Conservation (phyloP, 2,888 invertebrate species). For the Callimorpha dominula region DNA sequence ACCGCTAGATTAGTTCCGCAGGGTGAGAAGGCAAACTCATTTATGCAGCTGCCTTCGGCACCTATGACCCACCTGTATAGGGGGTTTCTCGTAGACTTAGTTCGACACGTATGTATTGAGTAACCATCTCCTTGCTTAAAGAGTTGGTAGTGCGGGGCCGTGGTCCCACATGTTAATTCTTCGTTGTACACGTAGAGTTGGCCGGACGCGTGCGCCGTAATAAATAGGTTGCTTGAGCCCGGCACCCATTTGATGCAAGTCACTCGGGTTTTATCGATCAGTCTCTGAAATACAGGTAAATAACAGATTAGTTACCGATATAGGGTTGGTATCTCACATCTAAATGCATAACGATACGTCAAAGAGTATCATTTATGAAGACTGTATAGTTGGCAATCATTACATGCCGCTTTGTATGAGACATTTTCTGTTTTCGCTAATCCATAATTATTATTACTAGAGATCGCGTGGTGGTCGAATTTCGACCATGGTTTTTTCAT, state of each 20-base stretch:
- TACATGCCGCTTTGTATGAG: background rate
- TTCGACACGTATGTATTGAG: conserved; percentile 97
- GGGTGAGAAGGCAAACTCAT: conserved; percentile 99
- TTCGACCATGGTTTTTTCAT: too few relatives aligned
- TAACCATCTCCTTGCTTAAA: conserved; percentile 98
- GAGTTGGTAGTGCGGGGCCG: conserved; percentile 97
- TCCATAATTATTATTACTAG: too few relatives aligned
- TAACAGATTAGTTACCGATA: background rate
- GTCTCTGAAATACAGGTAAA: conserved; percentile 86
- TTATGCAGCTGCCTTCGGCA: conserved; percentile 93
- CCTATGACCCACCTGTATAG: conserved; percentile 94
- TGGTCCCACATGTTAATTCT: conserved; percentile 95
- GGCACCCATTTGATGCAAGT: conserved; percentile 99
- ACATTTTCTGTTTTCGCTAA: background rate
- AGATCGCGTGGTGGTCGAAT: too few relatives aligned
- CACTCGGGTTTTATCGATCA: conserved; percentile 97
- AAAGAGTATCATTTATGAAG: background rate
- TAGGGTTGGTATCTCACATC: too few relatives aligned
- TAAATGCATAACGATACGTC: background rate
- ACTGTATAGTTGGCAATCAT: background rate
- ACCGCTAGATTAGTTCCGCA: conserved; percentile 97
- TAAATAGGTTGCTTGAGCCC: conserved; percentile 96
- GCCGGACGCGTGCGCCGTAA: conserved; percentile 98
- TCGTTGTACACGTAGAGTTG: conserved; percentile 99
- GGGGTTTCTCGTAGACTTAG: conserved; percentile 98